Conservation (phyloP, 2,113 vertebrate genomes). For the Sclerurus mexicanus region DNA sequence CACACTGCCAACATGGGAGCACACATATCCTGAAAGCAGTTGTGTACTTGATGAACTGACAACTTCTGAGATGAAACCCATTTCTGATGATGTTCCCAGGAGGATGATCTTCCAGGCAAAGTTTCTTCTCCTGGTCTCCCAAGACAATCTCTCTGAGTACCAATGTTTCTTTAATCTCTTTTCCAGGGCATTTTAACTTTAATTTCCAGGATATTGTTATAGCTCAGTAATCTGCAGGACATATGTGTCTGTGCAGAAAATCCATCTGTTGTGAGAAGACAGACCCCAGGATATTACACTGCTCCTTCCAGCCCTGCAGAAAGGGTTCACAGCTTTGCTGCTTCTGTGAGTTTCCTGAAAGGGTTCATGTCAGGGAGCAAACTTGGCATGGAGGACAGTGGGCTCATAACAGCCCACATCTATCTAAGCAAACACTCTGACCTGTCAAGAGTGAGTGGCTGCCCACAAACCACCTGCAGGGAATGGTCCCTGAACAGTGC, state of each 20-base stretch:
- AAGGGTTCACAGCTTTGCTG: background rate
- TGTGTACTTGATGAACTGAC: background rate
- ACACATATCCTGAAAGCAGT: background rate
- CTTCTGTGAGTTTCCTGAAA: background rate
- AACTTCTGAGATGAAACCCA: background rate
- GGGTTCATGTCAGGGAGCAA: fast-evolving
- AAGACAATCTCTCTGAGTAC: background rate
- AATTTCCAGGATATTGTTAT: background rate
- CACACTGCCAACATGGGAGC: background rate
- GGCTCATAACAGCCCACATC: background rate
- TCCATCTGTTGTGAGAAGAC: background rate
- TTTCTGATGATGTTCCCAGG: background rate
- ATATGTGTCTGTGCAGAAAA: background rate
- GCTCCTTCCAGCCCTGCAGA: background rate
- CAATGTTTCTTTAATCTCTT: background rate
- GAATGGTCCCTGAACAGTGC: background rate
- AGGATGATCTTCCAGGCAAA: background rate
- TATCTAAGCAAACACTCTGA: background rate
- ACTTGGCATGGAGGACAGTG: background rate
- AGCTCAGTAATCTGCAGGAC: background rate
- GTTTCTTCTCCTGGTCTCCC: background rate
- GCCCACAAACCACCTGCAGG: background rate
- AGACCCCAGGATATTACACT: background rate
- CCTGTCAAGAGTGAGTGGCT: background rate
- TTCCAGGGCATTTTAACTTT: background rate